Evolutionary conservation across 2,888 invertebrate genomes (phyloP), one percentile per base, ranked within the genome.

Genomic region (Himalopsyche tibetana): DNA sequence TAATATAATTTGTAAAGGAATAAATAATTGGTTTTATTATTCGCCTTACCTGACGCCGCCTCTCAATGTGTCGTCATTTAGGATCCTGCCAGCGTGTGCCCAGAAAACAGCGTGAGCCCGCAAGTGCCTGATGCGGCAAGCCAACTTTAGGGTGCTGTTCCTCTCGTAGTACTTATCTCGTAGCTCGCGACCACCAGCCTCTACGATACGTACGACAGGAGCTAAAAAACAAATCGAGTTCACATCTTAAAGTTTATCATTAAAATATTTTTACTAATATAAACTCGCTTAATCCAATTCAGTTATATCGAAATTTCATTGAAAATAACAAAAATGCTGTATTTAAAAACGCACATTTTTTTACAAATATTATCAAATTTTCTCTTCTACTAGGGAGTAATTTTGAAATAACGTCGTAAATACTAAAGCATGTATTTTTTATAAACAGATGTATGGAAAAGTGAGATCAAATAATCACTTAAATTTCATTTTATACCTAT

Each of bases 141-240:
- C 90, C 87, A 94, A 91, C 89, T 93, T 93, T 88, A 94, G 93
- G 85, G 93, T 93, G 89, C 93, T 93, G 89, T 93, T 94, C 28
- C 93, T 92, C 89, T 93, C 93, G 90, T 93, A 93, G 89, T 93
- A 93, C 89, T 93, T 93, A 90, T 93, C 93, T 86, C 91, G 90
- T 87, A 94, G 90, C 87, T 92, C 91, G 83, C 92, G 91, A 55
- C 93, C 94, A 89, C 92, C 91, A 84, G 92, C 92, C 89, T 94
- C 94, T 84, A 93, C 91, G 89, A 94, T 94, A 89, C 92, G 91
- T 87, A 94, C 93, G 89, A 93, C 92, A 40, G 94, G 94, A 56
- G 93, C 94, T 94, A 91, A 11, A 84, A 74, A 38, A 83, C 19
- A 83, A 74, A 69, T 45, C 38, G n/a, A 40, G 17, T 42, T 83